These are phyloP conservation scores for Gerosis bhagava DNA, from an alignment of 2,888 invertebrate genomes.

Conservation along the genomic window DNA sequence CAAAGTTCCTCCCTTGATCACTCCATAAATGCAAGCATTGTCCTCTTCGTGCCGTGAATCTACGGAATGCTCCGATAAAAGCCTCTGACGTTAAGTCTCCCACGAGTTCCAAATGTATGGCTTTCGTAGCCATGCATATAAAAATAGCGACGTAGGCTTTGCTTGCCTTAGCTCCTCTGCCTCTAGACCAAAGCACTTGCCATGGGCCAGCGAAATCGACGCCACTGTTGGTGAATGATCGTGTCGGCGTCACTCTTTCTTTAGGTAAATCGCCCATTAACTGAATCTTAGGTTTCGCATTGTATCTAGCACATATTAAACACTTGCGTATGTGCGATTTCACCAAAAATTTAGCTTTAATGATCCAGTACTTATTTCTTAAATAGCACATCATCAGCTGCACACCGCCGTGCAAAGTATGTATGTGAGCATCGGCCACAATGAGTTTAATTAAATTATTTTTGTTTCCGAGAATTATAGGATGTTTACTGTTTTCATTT, in stretches of 20 bases:
- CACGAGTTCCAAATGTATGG: constrained; percentile 28
- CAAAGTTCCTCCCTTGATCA: constrained; percentile 36
- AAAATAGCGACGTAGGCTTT: constrained; percentile 14
- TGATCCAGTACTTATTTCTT: constrained; percentile 8
- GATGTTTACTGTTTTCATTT: constrained; percentile 28
- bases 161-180: constrained; percentile 16
- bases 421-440: constrained; percentile 32
- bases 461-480: constrained; percentile 31
- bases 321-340: constrained; percentile 8
- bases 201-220: constrained; percentile 29
- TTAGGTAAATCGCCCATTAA: constrained; percentile 33
- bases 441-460: constrained; percentile 30
- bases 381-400: constrained; percentile 23
- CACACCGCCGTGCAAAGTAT: constrained; percentile 31
- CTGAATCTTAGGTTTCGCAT: constrained; percentile 16
- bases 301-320: constrained; percentile 1
- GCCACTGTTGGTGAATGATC: constrained; percentile 20
- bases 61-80: constrained; percentile 32
- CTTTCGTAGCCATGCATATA: constrained; percentile 26
- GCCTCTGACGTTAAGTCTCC: constrained; percentile 24
- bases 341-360: not conserved
- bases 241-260: constrained; percentile 11
- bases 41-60: constrained; percentile 34
- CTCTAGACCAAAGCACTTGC: constrained; percentile 17
- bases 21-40: constrained; percentile 31